A percentile compares a stretch with the other conserved stretches of the same genome.
These are phyloP conservation scores for Acanthurus tractus DNA, from an alignment of 2,797 vertebrate genomes.

Conservation along the genomic window DNA sequence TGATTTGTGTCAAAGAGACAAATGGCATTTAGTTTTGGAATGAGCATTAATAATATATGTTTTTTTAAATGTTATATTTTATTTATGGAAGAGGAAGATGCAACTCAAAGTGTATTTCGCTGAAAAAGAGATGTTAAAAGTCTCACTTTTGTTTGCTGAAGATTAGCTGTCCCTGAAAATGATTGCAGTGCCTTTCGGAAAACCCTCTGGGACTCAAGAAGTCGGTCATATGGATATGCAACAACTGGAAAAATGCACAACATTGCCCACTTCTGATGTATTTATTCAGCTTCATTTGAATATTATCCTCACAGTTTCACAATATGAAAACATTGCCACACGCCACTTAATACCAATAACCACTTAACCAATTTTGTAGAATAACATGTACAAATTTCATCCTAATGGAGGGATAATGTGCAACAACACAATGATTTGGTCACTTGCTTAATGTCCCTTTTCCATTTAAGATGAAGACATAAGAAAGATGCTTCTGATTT, in stretches of 20 bases:
- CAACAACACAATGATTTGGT: conserved; percentile 2
- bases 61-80: conserved; percentile 30
- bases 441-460: conserved; percentile 16
- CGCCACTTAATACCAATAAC: conserved; percentile 61
- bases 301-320: conserved; percentile 47
- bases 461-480: conserved; percentile 28
- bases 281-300: conserved; percentile 76
- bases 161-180: conserved; percentile 48
- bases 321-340: conserved; percentile 55
- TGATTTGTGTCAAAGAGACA: conserved; percentile 99
- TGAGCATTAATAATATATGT: conserved; percentile 87
- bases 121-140: conserved; percentile 29
- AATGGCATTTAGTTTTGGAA: conserved; percentile 89
- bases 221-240: conserved; percentile 71
- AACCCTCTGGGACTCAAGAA: conserved; percentile 52
- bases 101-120: conserved; percentile 27
- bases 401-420: conserved; percentile 40
- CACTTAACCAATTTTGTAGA: conserved; percentile 42
- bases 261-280: conserved; percentile 58
- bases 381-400: conserved; percentile 39
- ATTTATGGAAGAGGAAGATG: conserved; percentile 14
- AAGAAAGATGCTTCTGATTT: conserved; percentile 39
- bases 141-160: conserved; percentile 54
- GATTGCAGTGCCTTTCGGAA: conserved; percentile 54
- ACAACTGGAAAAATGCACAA: conserved; percentile 59